A percentile compares a stretch with the other conserved stretches of the same genome.
Evolutionary conservation across 1,140 invertebrate species (phyloP).

Genomic region (Drosophila arawakana): DNA sequence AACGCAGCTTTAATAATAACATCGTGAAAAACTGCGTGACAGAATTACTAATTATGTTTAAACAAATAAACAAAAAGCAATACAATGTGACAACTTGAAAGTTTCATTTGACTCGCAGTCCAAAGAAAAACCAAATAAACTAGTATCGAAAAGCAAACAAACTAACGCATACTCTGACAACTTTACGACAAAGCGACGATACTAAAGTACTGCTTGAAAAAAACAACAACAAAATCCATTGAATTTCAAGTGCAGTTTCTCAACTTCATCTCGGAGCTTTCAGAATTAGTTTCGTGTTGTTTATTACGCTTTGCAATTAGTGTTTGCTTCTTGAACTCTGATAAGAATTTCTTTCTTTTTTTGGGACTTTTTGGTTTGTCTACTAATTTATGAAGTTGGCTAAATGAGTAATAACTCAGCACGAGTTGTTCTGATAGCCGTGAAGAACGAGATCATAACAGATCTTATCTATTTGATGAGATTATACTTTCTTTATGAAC

Average conservation of each 20-base stretch:
- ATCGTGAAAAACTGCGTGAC: constrained; percentile 56
- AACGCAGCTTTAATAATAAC: constrained; percentile 42
- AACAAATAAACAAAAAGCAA: constrained; percentile 40
- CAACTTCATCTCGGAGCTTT: constrained; percentile 8
- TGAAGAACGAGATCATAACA: background rate
- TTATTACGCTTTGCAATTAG: constrained; percentile 38
- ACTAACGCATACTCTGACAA: constrained; percentile 21
- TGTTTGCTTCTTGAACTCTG: constrained; percentile 13
- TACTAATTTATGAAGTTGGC: constrained; percentile 28
- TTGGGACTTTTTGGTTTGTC: background rate
- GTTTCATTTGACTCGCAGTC: constrained; percentile 1
- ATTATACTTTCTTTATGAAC: too few relatives aligned
- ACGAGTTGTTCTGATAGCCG: too few relatives aligned
- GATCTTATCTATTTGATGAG: background rate
- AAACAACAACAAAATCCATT: constrained; percentile 11
- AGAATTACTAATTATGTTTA: constrained; percentile 62
- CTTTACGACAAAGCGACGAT: constrained; percentile 13
- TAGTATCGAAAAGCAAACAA: constrained; percentile 32
- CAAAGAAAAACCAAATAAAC: constrained; percentile 30
- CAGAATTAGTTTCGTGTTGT: constrained; percentile 13
- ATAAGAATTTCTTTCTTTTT: background rate
- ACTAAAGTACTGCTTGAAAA: constrained; percentile 15
- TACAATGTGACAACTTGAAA: constrained; percentile 37
- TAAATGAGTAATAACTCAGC: constrained; percentile 1
- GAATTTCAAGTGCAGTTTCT: constrained; percentile 24